These are phyloP conservation scores for Gymnocephalus cernua DNA, from an alignment of 2,113 vertebrate genomes.

Conservation along the genomic window DNA sequence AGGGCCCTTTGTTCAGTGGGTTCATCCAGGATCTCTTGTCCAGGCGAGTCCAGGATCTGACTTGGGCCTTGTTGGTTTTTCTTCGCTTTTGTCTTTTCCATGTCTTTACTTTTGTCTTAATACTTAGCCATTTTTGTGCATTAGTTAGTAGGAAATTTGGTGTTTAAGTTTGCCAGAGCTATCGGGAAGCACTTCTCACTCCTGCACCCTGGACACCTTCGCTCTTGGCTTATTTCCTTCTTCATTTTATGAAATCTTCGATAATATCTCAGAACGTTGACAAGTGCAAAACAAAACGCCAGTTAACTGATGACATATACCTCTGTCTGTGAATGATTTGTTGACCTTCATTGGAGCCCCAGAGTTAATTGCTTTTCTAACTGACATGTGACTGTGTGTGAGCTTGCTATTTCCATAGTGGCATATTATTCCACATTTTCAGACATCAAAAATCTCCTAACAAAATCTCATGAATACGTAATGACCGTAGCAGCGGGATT, in stretches of 20 bases:
- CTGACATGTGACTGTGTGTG: conserved; percentile 25
- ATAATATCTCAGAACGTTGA: neutral
- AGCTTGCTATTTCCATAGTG: conserved; percentile 21
- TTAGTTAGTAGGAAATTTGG: neutral
- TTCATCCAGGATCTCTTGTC: neutral
- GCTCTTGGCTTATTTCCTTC: neutral
- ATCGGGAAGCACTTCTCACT: neutral
- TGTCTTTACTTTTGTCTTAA: neutral
- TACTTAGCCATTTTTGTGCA: neutral
- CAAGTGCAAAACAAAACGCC: neutral
- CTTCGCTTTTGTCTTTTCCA: neutral
- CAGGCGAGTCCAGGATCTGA: neutral
- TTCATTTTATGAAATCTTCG: no score
- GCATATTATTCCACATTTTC: conserved; percentile 50
- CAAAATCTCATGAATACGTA: conserved; percentile 53
- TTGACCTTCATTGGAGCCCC: neutral
- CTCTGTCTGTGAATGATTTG: neutral
- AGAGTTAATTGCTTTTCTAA: conserved; percentile 4
- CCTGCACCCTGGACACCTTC: neutral
- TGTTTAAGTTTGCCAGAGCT: neutral
- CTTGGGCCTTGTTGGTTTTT: neutral
- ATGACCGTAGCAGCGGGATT: conserved; percentile 28
- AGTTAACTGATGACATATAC: neutral
- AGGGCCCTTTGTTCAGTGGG: neutral
- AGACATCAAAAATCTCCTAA: conserved; percentile 50